phyloP scores from a whole-genome alignment of 92 coral and sea anemone genomes.

The Epizoanthus stellaris region DNA sequence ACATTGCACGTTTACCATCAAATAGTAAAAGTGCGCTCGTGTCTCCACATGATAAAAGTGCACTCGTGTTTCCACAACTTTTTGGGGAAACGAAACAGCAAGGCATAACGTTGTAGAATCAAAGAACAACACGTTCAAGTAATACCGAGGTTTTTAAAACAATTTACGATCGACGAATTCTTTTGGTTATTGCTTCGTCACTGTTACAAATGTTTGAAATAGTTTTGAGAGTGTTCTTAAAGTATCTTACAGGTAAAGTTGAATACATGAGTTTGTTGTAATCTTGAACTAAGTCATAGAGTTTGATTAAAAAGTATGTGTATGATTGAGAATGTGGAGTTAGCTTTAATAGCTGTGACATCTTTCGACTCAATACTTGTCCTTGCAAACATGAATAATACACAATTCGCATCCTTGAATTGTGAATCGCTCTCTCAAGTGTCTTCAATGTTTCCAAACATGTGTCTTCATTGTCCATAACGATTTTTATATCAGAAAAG shows the following conservation, averaged over 20 bases:
- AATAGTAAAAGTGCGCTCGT: no score
- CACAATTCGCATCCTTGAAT: neutral
- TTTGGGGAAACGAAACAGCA: no score
- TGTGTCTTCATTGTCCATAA: neutral
- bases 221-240: constrained; percentile 3
- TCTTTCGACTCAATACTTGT: neutral
- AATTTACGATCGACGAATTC: no score
- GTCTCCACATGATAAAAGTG: no score
- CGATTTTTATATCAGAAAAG: neutral
- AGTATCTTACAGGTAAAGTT: constrained; percentile 23
- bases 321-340: constrained; percentile 4
- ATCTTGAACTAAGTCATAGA: constrained; percentile 19
- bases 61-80: no score
- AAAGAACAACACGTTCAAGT: no score
- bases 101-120: no score
- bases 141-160: no score
- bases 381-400: neutral
- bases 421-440: neutral
- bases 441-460: neutral
- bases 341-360: neutral
- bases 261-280: constrained; percentile 32
- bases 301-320: constrained; percentile 23
- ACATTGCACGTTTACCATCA: no score
- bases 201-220: neutral
- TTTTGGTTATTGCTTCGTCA: neutral